Evolutionary conservation across 1,140 invertebrate species (phyloP), one percentile per base, ranked within the genome.

Genomic region (Drosophila tani): DNA sequence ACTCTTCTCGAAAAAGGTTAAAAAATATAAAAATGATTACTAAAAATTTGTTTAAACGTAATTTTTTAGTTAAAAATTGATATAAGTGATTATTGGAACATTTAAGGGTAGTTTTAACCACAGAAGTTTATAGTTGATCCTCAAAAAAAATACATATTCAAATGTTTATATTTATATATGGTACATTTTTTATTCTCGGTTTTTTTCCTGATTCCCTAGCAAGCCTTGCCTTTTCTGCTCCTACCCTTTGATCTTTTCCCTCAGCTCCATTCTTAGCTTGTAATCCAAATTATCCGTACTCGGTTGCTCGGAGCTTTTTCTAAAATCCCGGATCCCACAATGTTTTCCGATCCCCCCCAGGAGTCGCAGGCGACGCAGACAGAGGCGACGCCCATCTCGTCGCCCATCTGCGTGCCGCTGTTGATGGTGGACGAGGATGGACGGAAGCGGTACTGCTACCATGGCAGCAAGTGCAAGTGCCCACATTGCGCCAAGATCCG

Each of bases 381-480:
- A 0, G 19, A 51, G 14, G 49, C 82, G 4, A 79, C 76, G 49
- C 71, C 79, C 6, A 11, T 2, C 6, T 40, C 50, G 1, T n/a
- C 35, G 41, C 55, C 71, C 14, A 0, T 32, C 41, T 90, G 85
- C 62, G 62, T 76, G 3, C 86, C 81, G 2, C 68, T 90, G 4
- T 12, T 66, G 12, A 70, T 90, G 70, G 68, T 85, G 19, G 79
- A 90, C 51, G 68, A 82, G 45, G 85, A 90, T 75, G 75, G 68
- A 3, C 78, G 59, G 53, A 79, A 70, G 15, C 45, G 68, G 8
- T 90, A 90, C 19, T 90, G 85, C 47, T 90, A 90, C 32, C 86
- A 90, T 51, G 85, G 85, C n/a, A 82, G 86, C 43, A 90, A 80
- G 40, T 90, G 85, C 40, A 73, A 69, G 14, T 90, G 85, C 51